Evolutionary conservation across 2,888 invertebrate species (phyloP), one percentile per base, ranked within the genome.

Genomic region (Stictocephala bisonia): DNA sequence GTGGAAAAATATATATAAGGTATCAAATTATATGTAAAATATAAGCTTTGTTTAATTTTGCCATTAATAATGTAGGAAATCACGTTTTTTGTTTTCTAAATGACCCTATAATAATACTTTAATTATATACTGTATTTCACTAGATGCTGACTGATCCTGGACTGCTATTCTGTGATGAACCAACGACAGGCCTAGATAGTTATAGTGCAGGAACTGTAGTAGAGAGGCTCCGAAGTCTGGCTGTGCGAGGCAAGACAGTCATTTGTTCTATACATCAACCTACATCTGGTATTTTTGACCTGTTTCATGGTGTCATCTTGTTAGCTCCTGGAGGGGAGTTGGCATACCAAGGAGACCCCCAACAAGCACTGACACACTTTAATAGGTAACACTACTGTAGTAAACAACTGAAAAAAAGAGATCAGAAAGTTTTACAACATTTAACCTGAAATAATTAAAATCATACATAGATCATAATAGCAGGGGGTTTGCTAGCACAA

Each of bases 181-280:
- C 96, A 0, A 97, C 96, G 0, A 95, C 95, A 0, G 96, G 97
- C 0, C 84, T 97, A 68, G 97, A 97, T 84, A 95, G 95, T 79
- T 96, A 90, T 84, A 94, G 91, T 82, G 96, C 97, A 0, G 90
- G 90, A 76, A 89, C 90, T 15, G 93, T 97, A 0, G 90, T 95
- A 9, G 88, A 90, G 76, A 89, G 91, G 0, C 84, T 94, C 29
- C 86, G 89, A 44, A 87, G 87, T 77, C 86, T 93, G 31, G 87
- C 92, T 9, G 84, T 84, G 50, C 86, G 88, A 31, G 93, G 93
- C 2, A 93, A 93, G 84, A 89, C 93, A 22, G 91, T 96, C 35
- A 87, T 96, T 67, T 93, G 94, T 81, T 94, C 96, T 0, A 93
- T 97, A 56, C 97, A 97, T 84, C 97, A 97, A 83, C 96, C 96